phyloP scores from a whole-genome alignment of 2,113 vertebrate genomes.

The Lipotes vexillifer region DNA sequence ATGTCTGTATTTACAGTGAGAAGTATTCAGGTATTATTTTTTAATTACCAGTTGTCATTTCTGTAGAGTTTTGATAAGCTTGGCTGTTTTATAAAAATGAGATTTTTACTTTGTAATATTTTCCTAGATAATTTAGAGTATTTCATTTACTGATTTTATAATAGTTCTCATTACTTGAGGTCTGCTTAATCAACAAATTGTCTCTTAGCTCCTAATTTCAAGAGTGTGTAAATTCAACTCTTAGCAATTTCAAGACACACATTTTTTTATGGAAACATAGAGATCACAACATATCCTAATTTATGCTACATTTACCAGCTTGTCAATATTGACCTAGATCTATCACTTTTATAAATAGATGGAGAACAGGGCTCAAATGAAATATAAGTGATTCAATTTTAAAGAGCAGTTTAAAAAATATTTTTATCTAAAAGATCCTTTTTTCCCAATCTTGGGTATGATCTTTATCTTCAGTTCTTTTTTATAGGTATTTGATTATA shows the following conservation, averaged over 20 bases:
- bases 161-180: background rate
- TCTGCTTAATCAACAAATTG: background rate
- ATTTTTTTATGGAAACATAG: background rate
- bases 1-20: background rate
- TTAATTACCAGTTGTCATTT: background rate
- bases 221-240: background rate
- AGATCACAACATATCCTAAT: background rate
- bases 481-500: background rate
- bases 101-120: background rate
- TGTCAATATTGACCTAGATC: background rate
- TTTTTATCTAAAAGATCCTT: background rate
- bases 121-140: background rate
- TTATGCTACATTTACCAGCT: background rate
- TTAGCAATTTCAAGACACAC: background rate
- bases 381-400: background rate
- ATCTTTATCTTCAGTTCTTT: background rate
- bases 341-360: background rate
- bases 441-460: background rate
- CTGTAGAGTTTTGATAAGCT: background rate
- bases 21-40: background rate
- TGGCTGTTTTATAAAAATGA: background rate
- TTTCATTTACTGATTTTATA: background rate
- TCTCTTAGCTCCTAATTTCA: conserved; percentile 8
- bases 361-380: background rate
- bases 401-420: background rate